Evolutionary conservation across 2,797 vertebrate genomes (phyloP).

Genomic region (Catamblyrhynchus diadema): DNA sequence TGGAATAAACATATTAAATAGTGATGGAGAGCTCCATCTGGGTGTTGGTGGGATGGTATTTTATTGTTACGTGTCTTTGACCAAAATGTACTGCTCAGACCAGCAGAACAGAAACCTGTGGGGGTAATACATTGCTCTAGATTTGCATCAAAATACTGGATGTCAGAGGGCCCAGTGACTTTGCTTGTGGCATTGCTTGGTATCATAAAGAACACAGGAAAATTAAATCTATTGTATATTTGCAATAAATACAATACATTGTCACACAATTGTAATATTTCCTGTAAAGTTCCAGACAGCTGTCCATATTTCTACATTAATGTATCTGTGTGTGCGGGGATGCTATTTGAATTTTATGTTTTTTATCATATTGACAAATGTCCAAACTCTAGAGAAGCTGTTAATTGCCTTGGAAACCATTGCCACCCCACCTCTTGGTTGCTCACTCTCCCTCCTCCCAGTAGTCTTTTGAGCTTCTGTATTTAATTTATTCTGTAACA

Average conservation of each 20-base stretch:
- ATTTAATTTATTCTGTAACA: background rate
- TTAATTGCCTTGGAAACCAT: background rate
- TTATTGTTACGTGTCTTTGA: background rate
- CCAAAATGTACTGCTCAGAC: background rate
- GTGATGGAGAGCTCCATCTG: background rate
- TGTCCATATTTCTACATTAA: background rate
- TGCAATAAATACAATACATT: background rate
- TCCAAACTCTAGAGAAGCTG: background rate
- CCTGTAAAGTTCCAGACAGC: background rate
- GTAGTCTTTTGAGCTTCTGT: background rate
- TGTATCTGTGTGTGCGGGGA: background rate
- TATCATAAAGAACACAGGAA: background rate
- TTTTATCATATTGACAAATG: background rate
- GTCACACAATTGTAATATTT: background rate
- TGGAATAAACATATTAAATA: constrained; percentile 14
- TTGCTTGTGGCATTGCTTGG: background rate
- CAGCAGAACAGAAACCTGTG: background rate
- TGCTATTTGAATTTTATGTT: background rate
- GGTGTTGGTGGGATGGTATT: background rate
- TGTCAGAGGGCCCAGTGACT: background rate
- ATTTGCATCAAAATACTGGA: background rate
- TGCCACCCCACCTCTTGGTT: background rate
- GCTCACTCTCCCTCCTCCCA: background rate
- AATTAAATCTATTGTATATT: background rate
- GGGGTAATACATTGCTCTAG: background rate